Conservation (phyloP, 2,888 invertebrate species). For the Erebia palarica region DNA sequence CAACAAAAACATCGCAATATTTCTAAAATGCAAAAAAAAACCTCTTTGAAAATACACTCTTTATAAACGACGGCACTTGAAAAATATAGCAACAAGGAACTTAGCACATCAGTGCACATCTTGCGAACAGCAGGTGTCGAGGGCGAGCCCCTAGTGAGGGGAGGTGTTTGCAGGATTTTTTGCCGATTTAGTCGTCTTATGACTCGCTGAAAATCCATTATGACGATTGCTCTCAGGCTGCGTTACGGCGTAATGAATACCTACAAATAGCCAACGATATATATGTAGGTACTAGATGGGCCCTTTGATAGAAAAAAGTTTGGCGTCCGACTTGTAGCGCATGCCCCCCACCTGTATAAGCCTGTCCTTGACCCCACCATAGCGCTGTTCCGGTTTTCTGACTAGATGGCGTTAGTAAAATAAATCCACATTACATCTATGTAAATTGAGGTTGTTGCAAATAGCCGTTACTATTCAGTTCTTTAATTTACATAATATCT, state of each 20-base stretch:
- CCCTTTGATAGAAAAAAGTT: too few species aligned
- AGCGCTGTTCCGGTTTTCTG: too few species aligned
- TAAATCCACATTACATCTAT: too few species aligned
- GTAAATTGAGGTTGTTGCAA: too few species aligned
- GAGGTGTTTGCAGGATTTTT: constrained; percentile 45
- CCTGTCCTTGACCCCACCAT: too few species aligned
- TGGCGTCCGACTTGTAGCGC: too few species aligned
- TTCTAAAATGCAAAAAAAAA: constrained; percentile 16
- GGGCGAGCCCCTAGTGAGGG: constrained; percentile 42
- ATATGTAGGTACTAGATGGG: too few species aligned
- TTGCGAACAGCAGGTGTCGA: constrained; percentile 49
- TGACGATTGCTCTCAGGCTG: constrained; percentile 33
- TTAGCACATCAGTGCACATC: constrained; percentile 48
- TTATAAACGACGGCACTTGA: constrained; percentile 30
- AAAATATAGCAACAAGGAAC: constrained; percentile 37
- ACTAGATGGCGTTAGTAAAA: too few species aligned
- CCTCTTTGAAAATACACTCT: constrained; percentile 22
- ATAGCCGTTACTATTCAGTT: not conserved
- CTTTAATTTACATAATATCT: not conserved
- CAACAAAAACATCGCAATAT: constrained; percentile 3
- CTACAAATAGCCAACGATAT: not conserved
- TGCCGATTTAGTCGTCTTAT: constrained; percentile 46
- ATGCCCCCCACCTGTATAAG: too few species aligned
- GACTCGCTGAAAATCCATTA: constrained; percentile 42
- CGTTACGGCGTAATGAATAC: constrained; percentile 21